phyloP scores from a whole-genome alignment of 2,888 invertebrate genomes.

The Hydraecia micacea region DNA sequence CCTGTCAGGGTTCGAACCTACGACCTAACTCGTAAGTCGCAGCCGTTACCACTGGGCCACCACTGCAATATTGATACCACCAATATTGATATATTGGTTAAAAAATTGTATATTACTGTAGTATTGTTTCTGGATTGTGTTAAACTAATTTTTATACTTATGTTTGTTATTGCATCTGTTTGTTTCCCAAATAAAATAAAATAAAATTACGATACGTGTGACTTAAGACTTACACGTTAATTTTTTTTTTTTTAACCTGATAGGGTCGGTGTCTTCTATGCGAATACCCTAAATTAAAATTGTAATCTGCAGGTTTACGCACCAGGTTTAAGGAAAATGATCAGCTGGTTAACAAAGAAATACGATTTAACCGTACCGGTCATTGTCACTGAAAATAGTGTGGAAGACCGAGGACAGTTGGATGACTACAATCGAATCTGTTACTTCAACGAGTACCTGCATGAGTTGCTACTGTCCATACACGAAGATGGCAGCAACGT shows the following conservation, averaged over 20 bases:
- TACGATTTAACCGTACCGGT: conserved; percentile 83
- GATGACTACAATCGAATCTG: conserved; percentile 78
- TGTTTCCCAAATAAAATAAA: no score
- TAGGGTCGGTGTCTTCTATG: not conserved
- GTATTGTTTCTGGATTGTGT: no score
- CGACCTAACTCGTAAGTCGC: no score
- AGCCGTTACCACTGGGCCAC: no score
- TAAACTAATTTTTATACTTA: no score
- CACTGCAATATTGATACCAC: no score
- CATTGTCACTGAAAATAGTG: conserved; percentile 88
- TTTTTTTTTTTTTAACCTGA: not conserved
- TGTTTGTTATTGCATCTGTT: no score
- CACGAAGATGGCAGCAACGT: conserved; percentile 78
- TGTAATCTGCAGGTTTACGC: conserved; percentile 88
- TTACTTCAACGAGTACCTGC: conserved; percentile 77
- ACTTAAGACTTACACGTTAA: no score
- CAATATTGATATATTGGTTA: no score
- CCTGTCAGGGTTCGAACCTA: no score
- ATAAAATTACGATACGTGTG: no score
- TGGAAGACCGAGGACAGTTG: conserved; percentile 76
- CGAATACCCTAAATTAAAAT: not conserved
- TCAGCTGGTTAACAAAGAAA: conserved; percentile 91
- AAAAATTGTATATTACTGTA: no score
- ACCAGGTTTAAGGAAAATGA: conserved; percentile 91
- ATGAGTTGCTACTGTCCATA: conserved; percentile 77